Evolutionary conservation across 2,113 vertebrate genomes (phyloP).

Genomic region (Phrynocephalus versicolor): DNA sequence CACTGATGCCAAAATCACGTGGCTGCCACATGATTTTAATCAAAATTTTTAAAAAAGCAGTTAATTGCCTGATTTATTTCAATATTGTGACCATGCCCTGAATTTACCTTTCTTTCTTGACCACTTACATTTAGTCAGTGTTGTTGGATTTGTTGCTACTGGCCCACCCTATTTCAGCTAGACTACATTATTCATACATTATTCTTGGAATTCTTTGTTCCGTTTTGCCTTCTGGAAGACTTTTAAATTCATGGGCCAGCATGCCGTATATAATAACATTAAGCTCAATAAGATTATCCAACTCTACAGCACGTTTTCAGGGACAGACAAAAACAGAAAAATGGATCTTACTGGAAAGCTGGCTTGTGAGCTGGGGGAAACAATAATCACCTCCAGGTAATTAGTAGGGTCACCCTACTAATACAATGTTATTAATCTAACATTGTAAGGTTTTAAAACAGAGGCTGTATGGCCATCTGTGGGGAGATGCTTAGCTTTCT

Average conservation of each 20-base stretch:
- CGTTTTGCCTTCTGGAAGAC: not conserved
- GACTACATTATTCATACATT: not conserved
- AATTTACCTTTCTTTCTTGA: not conserved
- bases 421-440: no score
- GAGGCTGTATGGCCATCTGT: no score
- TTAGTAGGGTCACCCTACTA: not conserved
- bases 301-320: not conserved
- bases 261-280: not conserved
- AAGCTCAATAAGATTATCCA: not conserved
- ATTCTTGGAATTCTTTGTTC: not conserved
- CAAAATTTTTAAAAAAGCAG: no score
- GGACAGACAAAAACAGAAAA: not conserved
- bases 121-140: not conserved
- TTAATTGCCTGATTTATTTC: no score
- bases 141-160: not conserved
- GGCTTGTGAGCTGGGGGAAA: not conserved
- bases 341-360: not conserved
- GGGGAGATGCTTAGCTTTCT: no score
- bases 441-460: no score
- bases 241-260: not conserved
- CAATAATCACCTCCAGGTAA: not conserved
- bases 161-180: not conserved
- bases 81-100: no score
- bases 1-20: no score
- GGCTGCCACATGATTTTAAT: no score